Conservation (phyloP, 2,888 invertebrate genomes). For the Atrina japonica region DNA sequence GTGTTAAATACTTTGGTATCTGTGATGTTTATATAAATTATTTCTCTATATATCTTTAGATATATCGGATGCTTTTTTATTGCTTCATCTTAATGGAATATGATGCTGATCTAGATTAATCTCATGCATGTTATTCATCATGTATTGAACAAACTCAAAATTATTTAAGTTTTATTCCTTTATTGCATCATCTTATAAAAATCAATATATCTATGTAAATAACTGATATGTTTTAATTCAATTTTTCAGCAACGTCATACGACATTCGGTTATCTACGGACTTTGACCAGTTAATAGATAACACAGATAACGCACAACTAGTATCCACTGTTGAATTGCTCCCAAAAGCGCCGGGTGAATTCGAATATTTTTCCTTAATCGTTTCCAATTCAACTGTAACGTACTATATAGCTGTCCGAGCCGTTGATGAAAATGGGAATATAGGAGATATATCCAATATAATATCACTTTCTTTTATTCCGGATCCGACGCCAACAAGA, state of each 20-base stretch:
- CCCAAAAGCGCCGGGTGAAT: conserved; percentile 15
- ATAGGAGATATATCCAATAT: conserved; percentile 52
- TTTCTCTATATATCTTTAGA: too few relatives aligned
- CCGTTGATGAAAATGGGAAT: conserved; percentile 50
- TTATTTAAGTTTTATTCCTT: too few relatives aligned
- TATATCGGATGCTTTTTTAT: too few relatives aligned
- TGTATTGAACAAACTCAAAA: too few relatives aligned
- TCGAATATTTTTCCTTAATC: not conserved
- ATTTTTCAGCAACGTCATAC: conserved; percentile 13
- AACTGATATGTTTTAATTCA: not conserved
- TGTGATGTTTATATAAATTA: too few relatives aligned
- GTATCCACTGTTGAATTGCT: not conserved
- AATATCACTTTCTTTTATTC: conserved; percentile 48
- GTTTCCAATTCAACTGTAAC: conserved; percentile 25
- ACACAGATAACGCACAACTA: not conserved
- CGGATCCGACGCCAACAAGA: not conserved
- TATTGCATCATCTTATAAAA: too few relatives aligned
- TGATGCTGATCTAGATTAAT: too few relatives aligned
- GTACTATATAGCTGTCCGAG: conserved; percentile 43
- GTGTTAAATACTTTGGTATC: too few relatives aligned
- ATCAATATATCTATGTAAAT: not conserved
- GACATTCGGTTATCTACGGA: not conserved
- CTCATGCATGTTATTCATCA: too few relatives aligned
- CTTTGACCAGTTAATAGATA: not conserved
- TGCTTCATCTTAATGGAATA: too few relatives aligned